Evolutionary conservation across 2,797 vertebrate genomes (phyloP).

Genomic region (Morus bassanus): DNA sequence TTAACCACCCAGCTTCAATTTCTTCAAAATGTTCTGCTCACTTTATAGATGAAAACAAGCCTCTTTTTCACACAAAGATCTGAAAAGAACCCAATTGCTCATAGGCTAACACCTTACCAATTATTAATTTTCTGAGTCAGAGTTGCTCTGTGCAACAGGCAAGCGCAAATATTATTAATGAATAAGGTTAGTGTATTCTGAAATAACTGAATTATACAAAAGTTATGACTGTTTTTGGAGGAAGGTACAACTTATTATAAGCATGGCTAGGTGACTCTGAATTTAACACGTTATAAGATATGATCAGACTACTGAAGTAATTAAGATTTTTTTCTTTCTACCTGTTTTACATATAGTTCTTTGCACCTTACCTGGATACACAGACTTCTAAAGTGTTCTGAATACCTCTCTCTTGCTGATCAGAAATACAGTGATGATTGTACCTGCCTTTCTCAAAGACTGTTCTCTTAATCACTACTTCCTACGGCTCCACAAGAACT

Average conservation of each 20-base stretch:
- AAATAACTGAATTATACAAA: not conserved
- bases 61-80: not conserved
- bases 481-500: not conserved
- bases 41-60: not conserved
- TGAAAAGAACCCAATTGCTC: not conserved
- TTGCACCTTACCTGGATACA: not conserved
- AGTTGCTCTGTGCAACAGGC: not conserved
- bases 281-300: not conserved
- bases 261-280: not conserved
- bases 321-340: not conserved
- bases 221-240: not conserved
- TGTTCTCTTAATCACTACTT: not conserved
- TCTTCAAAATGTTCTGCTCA: not conserved
- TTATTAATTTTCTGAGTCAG: conserved; percentile 20
- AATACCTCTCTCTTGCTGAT: not conserved
- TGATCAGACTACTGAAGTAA: not conserved
- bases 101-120: not conserved
- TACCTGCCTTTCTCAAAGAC: not conserved
- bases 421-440: not conserved
- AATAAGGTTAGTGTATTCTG: not conserved
- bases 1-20: not conserved
- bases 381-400: not conserved
- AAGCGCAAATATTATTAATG: not conserved
- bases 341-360: not conserved
- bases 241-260: not conserved